Conservation (phyloP, 2,888 invertebrate genomes). For the Leistus spinibarbis region DNA sequence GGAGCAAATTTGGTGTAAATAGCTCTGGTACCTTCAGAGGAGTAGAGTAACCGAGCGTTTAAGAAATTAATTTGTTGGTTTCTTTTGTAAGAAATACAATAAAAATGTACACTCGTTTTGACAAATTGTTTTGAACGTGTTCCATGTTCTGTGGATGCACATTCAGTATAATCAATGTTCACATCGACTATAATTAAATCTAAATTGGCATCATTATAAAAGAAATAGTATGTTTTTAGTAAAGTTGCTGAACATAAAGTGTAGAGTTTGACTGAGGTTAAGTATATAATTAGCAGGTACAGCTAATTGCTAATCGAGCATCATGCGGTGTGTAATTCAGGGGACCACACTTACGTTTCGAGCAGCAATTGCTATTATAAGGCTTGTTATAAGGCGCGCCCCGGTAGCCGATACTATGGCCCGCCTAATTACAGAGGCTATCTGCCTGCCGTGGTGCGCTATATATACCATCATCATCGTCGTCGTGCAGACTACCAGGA, state of each 20-base stretch:
- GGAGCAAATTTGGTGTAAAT: no score
- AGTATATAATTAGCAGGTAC: slow-evolving; percentile 49
- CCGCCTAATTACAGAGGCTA: background rate
- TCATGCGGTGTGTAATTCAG: slow-evolving; percentile 43
- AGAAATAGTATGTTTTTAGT: background rate
- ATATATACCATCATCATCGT: background rate
- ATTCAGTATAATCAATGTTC: background rate
- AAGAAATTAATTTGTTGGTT: no score
- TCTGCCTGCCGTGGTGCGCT: background rate
- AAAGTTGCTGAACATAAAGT: background rate
- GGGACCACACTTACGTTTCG: slow-evolving; percentile 29
- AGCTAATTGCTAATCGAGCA: slow-evolving; percentile 50
- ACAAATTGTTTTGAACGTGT: no score
- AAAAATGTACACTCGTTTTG: no score
- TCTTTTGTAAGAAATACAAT: no score
- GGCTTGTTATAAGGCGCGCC: background rate
- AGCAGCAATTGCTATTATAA: background rate
- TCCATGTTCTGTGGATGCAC: background rate
- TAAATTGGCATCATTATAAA: background rate
- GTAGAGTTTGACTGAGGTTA: slow-evolving; percentile 19
- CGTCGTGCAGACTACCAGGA: background rate
- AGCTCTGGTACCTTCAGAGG: no score
- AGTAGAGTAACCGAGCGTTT: no score
- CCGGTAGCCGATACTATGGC: background rate
- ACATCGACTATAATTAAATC: background rate